A percentile compares a stretch with the other conserved stretches of the same genome.
These are phyloP conservation scores for Hoplostethus mediterraneus DNA, from an alignment of 2,797 vertebrate genomes.

Conservation along the genomic window DNA sequence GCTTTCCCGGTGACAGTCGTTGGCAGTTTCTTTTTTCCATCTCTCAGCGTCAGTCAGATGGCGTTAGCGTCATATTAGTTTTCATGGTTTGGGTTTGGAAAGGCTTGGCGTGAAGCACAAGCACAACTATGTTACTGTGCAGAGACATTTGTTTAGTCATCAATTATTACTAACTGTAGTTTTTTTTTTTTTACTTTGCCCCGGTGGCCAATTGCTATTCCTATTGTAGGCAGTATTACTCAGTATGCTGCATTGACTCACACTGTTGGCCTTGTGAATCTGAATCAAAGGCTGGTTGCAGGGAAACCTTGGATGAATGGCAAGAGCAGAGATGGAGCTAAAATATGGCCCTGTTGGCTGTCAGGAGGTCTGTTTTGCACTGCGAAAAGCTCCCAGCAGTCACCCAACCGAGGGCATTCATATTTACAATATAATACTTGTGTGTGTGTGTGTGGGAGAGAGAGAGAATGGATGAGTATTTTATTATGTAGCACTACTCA, in stretches of 20 bases:
- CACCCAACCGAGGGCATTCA: conserved; percentile 1
- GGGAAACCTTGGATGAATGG: conserved; percentile 20
- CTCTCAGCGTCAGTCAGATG: conserved; percentile 50
- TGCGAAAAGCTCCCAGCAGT: conserved; percentile 54
- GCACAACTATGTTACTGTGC: neutral
- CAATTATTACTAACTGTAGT: conserved; percentile 14
- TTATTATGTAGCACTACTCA: conserved; percentile 57
- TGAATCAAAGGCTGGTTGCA: conserved; percentile 14
- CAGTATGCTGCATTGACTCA: conserved; percentile 2
- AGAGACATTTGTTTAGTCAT: conserved; percentile 9
- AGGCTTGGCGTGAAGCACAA: neutral
- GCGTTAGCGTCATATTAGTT: conserved; percentile 17
- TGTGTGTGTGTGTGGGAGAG: conserved; percentile 10
- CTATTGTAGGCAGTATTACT: neutral
- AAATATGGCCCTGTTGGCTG: conserved; percentile 22
- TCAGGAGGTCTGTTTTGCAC: conserved; percentile 55
- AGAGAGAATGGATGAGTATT: conserved; percentile 44
- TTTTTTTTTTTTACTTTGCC: conserved; percentile 8
- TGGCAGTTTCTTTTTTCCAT: conserved; percentile 55
- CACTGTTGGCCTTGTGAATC: conserved; percentile 8
- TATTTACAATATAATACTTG: conserved; percentile 14
- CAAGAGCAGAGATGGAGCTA: conserved; percentile 14
- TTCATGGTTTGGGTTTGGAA: neutral
- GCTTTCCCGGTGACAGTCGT: conserved; percentile 51
- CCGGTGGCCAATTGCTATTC: conserved; percentile 5